Evolutionary conservation across 2,888 invertebrate genomes (phyloP).

Genomic region (Drosophila prolongata): DNA sequence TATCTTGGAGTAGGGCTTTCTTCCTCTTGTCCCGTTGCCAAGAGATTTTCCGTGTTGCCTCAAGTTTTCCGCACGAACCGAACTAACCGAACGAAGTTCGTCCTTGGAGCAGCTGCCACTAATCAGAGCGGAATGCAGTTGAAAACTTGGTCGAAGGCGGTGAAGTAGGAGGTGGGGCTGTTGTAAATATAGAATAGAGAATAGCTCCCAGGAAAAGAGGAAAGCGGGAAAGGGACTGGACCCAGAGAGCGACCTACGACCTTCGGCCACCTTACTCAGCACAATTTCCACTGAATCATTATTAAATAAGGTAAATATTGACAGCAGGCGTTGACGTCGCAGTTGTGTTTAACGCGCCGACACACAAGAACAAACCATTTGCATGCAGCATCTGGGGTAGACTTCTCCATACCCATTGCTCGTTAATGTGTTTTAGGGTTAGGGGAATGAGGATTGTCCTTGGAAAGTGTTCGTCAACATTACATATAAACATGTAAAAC

Average conservation of each 20-base stretch:
- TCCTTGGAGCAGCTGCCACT: slow-evolving; percentile 43
- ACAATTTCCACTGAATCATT: slow-evolving; percentile 29
- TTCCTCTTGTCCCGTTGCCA: neutral
- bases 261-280: slow-evolving; percentile 10
- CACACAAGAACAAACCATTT: slow-evolving; percentile 46
- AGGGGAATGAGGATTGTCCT: no score
- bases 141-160: neutral
- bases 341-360: slow-evolving; percentile 33
- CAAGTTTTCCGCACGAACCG: slow-evolving; percentile 20
- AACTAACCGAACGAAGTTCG: slow-evolving; percentile 27
- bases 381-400: neutral
- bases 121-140: slow-evolving; percentile 33
- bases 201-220: neutral
- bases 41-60: slow-evolving; percentile 9
- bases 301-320: slow-evolving; percentile 62
- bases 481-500: no score
- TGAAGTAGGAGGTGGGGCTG: neutral
- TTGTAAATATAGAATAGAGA: no score
- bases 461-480: no score
- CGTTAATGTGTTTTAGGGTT: neutral
- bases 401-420: neutral
- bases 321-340: slow-evolving; percentile 44
- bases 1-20: neutral
- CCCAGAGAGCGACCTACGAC: slow-evolving; percentile 58
- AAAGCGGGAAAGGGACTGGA: neutral